A percentile compares a stretch with the other conserved stretches of the same genome.
phyloP scores from a whole-genome alignment of 2,113 vertebrate species.

The Pseudorhombus dupliciocellatus region DNA sequence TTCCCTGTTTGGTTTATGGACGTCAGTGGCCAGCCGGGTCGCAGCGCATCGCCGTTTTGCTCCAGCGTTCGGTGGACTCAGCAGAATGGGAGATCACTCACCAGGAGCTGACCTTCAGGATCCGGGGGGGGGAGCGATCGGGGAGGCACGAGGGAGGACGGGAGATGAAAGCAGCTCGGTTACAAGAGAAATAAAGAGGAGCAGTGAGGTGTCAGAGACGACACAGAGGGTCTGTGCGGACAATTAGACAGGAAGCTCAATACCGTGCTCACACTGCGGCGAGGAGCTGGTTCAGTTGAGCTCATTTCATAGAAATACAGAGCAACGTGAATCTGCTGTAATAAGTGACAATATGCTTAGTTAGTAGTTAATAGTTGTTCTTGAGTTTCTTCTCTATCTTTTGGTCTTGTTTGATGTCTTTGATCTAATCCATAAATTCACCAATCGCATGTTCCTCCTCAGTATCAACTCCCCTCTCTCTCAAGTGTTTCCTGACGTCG shows the following conservation, averaged over 20 bases:
- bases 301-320: too few species aligned
- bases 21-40: conserved; percentile 72
- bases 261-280: not conserved
- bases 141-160: not conserved
- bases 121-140: conserved; percentile 7
- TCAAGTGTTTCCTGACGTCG: too few species aligned
- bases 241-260: not conserved
- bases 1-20: conserved; percentile 84
- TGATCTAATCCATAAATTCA: too few species aligned
- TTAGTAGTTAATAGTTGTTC: too few species aligned
- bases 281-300: not conserved
- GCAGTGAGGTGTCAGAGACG: not conserved
- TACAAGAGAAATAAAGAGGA: not conserved
- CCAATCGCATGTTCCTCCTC: too few species aligned
- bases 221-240: not conserved
- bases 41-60: conserved; percentile 42
- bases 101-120: conserved; percentile 75
- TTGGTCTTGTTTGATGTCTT: too few species aligned
- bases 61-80: conserved; percentile 67
- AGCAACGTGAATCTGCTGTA: too few species aligned
- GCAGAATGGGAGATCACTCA: conserved; percentile 72
- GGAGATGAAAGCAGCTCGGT: not conserved
- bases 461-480: too few species aligned
- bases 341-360: too few species aligned
- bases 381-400: too few species aligned